A percentile compares a stretch with the other conserved stretches of the same genome.
Conservation (phyloP, 2,113 vertebrate genomes). For the Corythaeola cristata region DNA sequence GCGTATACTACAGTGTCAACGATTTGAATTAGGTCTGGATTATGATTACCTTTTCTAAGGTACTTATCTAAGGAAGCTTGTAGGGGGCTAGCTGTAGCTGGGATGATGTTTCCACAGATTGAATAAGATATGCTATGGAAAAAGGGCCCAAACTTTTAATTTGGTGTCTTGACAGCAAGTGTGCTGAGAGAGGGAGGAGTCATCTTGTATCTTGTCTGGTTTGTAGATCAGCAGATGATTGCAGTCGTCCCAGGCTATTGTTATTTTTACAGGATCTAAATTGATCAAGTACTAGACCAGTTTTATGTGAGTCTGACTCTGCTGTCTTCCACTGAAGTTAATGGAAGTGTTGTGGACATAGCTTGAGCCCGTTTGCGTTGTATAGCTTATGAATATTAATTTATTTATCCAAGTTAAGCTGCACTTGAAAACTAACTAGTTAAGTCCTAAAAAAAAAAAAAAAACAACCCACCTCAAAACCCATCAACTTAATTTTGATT, state of each 20-base stretch:
- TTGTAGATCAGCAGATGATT: background rate
- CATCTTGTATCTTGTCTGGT: background rate
- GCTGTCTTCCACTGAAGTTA: background rate
- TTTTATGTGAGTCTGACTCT: background rate
- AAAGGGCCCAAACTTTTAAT: background rate
- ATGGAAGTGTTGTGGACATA: background rate
- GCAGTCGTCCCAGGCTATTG: background rate
- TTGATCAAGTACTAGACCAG: background rate
- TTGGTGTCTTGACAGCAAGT: background rate
- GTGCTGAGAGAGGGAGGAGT: background rate
- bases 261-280: background rate
- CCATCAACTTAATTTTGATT: background rate
- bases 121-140: background rate
- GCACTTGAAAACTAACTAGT: background rate
- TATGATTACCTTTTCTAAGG: background rate
- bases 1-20: no score
- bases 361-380: background rate
- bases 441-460: background rate
- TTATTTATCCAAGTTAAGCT: background rate
- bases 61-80: background rate
- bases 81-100: background rate
- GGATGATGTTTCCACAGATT: background rate
- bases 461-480: background rate
- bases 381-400: background rate
- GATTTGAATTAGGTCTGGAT: background rate